Base-by-base conservation (phyloP, 2,113 vertebrate genomes). In the Syngnathus scovelli region DNA sequence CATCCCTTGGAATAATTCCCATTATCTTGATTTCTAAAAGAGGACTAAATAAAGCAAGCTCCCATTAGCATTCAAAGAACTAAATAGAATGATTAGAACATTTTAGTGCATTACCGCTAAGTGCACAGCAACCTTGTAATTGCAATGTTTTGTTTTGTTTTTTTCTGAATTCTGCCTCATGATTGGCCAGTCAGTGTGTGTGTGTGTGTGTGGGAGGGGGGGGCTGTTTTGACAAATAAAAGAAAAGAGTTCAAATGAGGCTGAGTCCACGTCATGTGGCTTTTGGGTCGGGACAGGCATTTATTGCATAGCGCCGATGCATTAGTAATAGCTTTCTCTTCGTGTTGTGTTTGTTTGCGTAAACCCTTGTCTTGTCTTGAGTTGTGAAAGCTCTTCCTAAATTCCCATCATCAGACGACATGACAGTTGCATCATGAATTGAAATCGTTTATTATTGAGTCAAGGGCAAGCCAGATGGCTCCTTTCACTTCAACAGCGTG, bases 291-390 rank as follows among this genome's bases (percentile, higher is more conserved):
- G 69, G 58, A 61, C 41, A 1, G 6, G 68, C 70, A 61, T 74
- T 60, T 36, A 27, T 44, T 23, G 41, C 38, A 61, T 27, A 51
- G 61, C 54, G 51, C 55, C 16, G 18, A 67, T 58, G 68, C 67
- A 69, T 85, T 66, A 79, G 58, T 84, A 69, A 80, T 76, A 60
- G n/a, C 69, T 66, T 68, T 72, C 58, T 68, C 23, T 23, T 23
- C 23, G 15, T 51, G n/a, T 51, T n/a, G 9, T n/a, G 7, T 6
- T 52, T 10, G 2, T 21, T 21, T 19, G 21, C 16, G 11, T n/a
- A 21, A 52, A 21, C 10, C 7, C 52, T 21, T 55, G n/a, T 10
- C 7, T 55, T 55, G 52, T 55, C 21, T 55, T 23, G 7, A 21
- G 49, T n/a, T n/a, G 49, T 9, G 7, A n/a, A 12, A 55, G 19